Evolutionary conservation across 2,113 vertebrate species (phyloP).

Genomic region (Kobus ellipsiprymnus): DNA sequence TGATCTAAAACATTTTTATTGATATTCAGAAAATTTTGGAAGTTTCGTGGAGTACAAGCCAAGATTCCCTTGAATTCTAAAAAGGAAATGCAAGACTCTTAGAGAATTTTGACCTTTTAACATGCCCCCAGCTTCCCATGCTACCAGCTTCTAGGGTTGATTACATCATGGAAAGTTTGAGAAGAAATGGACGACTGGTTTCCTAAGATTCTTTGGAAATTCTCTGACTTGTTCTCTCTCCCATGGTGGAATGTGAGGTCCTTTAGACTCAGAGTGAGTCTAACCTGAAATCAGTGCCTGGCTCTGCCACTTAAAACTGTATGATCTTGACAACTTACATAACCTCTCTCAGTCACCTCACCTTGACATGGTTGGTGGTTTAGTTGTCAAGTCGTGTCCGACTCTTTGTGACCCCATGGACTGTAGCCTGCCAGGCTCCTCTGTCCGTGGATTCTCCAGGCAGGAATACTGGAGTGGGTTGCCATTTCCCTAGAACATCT

Average conservation of each 20-base stretch:
- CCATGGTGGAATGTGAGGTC: background rate
- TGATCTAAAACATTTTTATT: background rate
- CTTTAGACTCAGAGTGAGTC: background rate
- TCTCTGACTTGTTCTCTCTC: background rate
- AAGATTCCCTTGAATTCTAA: background rate
- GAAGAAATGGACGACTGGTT: background rate
- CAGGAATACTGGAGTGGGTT: background rate
- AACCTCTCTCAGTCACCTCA: background rate
- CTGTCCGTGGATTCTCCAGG: background rate
- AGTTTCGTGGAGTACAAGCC: background rate
- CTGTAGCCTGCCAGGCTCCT: background rate
- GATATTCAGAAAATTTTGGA: background rate
- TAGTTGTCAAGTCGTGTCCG: background rate
- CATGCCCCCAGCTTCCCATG: background rate
- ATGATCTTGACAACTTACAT: background rate
- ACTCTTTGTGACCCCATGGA: background rate
- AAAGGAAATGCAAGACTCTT: background rate
- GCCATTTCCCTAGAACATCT: background rate
- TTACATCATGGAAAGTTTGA: constrained; percentile 16
- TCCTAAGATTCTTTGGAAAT: constrained; percentile 33
- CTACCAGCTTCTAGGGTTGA: background rate
- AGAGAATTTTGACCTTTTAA: background rate
- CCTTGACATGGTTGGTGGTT: background rate
- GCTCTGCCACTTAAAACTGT: background rate
- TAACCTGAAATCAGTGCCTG: constrained; percentile 9